Base-by-base conservation (phyloP, 23 tunicate species). In the Diplosoma virens region DNA sequence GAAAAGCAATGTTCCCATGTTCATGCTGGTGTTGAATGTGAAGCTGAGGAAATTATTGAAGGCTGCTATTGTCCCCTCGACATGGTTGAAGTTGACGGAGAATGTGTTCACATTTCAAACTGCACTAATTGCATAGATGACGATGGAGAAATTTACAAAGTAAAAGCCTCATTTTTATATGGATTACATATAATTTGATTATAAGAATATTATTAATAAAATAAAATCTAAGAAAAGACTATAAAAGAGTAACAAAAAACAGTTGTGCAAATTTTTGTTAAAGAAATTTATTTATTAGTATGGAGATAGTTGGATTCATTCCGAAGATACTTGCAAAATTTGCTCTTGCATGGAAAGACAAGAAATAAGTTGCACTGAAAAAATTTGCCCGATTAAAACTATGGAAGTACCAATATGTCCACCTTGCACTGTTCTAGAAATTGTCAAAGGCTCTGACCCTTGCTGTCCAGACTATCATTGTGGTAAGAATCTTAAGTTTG, bases 11-110 rank as follows among this genome's bases (percentile, higher is more conserved):
- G 97, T 58, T 52, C 70, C 3, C 66, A 92, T 28, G 81, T 56
- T 70, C 7, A 68, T 16, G 37, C 53, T 11, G 87, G 87, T 18
- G 50, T 46, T 21, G 68, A 53, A 2, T 92, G 97, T 60, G 76
- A 53, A 47, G 67, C 61, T 16, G 97, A 80, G 32, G 87, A 85
- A 58, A 60, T 72, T 0, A 74, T 75, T 3, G 97, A 92, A 76
- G 97, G 97, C 14, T 92, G 97, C 75, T 92, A 85, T 79, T 92
- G 97, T 76, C 97, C 97, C 32, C 81, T 77, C 0, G 87, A 71
- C 32, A 85, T 84, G 33, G 87, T 85, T 23, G 22, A 71, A 20
- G 76, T 59, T 1, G 48, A 76, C 28, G 97, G 97, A 30, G 80
- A 85, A 7, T 92, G 97, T 58, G 79, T 66, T 6, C 61, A 71